phyloP scores from a whole-genome alignment of 1,140 invertebrate species.

The Ceratina japonica region DNA sequence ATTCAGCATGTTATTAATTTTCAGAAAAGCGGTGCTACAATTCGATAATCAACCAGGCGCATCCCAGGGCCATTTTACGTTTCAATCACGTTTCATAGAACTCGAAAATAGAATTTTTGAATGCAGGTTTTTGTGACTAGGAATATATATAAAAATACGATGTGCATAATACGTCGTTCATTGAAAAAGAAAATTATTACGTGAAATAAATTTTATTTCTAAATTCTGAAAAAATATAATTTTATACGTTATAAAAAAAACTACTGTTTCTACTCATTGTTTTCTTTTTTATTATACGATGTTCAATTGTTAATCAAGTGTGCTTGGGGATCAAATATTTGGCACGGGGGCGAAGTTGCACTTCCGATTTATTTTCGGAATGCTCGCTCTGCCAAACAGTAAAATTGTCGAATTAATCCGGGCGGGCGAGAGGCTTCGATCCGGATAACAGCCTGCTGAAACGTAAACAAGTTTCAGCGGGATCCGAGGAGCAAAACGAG shows the following conservation, averaged over 20 bases:
- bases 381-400: too few relatives aligned
- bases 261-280: too few relatives aligned
- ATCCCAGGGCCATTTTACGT: background rate
- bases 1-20: conserved; percentile 9
- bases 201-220: too few relatives aligned
- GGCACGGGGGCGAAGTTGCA: background rate
- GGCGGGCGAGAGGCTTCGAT: too few relatives aligned
- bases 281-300: too few relatives aligned
- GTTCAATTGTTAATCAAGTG: too few relatives aligned
- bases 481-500: too few relatives aligned
- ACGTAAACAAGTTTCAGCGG: background rate
- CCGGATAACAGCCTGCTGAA: background rate
- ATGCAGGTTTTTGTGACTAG: background rate
- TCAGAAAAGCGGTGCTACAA: background rate
- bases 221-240: too few relatives aligned
- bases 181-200: too few relatives aligned
- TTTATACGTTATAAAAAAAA: too few relatives aligned
- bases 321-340: background rate
- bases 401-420: too few relatives aligned
- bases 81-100: background rate
- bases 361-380: background rate
- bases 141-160: background rate
- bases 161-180: too few relatives aligned
- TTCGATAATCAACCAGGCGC: background rate
- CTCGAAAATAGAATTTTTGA: background rate